These are phyloP conservation scores for Pristiophorus japonicus DNA, from an alignment of 2,113 vertebrate species.

Conservation along the genomic window DNA sequence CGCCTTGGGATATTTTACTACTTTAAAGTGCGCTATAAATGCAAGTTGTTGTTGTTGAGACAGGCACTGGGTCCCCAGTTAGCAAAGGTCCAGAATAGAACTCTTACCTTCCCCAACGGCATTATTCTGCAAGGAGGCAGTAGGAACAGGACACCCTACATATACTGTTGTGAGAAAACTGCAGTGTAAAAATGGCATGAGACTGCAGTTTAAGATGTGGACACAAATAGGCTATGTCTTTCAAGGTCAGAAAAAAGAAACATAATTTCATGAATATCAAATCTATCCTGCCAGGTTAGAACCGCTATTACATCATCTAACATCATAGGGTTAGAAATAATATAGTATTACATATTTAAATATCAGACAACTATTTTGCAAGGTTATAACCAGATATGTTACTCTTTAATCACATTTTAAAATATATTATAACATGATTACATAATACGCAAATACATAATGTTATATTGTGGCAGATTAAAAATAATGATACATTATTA, in stretches of 20 bases:
- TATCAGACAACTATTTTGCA: too few species aligned
- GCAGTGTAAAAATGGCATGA: neutral
- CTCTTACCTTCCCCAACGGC: too few species aligned
- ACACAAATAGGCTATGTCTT: neutral
- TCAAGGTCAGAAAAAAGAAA: neutral
- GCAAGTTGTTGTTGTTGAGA: neutral
- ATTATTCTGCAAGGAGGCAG: too few species aligned
- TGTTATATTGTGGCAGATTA: neutral
- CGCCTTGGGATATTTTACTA: too few species aligned
- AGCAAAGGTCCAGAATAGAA: neutral
- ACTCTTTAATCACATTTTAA: neutral
- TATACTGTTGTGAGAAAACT: neutral
- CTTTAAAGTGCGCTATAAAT: neutral
- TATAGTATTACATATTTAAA: too few species aligned
- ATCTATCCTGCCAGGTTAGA: neutral
- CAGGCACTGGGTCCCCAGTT: neutral
- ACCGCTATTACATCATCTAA: neutral
- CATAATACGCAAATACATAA: neutral
- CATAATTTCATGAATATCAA: neutral
- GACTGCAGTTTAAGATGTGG: neutral
- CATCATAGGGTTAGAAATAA: neutral
- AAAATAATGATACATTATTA: neutral
- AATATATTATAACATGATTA: neutral
- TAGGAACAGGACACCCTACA: too few species aligned
- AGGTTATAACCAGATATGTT: neutral